Base-by-base conservation (phyloP, 2,797 vertebrate genomes). In the Hephaestus fuliginosus region DNA sequence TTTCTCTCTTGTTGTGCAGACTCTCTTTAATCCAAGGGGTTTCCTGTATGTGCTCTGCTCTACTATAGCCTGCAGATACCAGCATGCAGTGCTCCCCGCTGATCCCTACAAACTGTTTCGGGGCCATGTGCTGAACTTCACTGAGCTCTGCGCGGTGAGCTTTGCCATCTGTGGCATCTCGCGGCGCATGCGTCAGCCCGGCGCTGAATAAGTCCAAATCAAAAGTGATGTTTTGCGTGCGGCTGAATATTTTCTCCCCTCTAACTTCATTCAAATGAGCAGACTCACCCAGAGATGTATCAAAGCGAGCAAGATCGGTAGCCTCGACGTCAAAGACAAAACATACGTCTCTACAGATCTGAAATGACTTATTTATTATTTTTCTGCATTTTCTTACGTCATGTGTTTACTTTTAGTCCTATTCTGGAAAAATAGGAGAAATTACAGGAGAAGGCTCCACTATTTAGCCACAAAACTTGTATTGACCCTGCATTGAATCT, bases 1-100 rank as follows among this genome's bases (percentile, higher is more conserved):
- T 53, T 18, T 30, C 13, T 74, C n/a, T 61, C 43, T 49, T 48
- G 58, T 57, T 48, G 48, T 55, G 66, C 55, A 74, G 74, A 80
- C 62, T 65, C 44, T 8, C 46, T 79, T 56, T 78, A 68, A 84
- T 72, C 83, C 44, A 0, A 55, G 48, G 60, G 76, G 60, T 89
- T 88, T 90, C 83, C 87, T 89, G 84, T 70, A 60, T 53, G 52
- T 51, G 49, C 58, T 66, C 52, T 48, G 62, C 72, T 55, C 70
- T 10, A 8, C 70, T 44, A 20, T 11, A 30, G 46, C 30, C 66
- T 60, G 33, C 46, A 39, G 25, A 80, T 55, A 44, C 43, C 25
- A 7, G 69, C 64, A 41, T 33, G 66, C 64, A 49, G 12, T 9
- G 52, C 70, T 15, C 74, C 75, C 70, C 51, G 0, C 84, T 49